A percentile compares a stretch with the other conserved stretches of the same genome.
phyloP scores from a whole-genome alignment of 2,888 invertebrate species.

The Drosophila lutescens region DNA sequence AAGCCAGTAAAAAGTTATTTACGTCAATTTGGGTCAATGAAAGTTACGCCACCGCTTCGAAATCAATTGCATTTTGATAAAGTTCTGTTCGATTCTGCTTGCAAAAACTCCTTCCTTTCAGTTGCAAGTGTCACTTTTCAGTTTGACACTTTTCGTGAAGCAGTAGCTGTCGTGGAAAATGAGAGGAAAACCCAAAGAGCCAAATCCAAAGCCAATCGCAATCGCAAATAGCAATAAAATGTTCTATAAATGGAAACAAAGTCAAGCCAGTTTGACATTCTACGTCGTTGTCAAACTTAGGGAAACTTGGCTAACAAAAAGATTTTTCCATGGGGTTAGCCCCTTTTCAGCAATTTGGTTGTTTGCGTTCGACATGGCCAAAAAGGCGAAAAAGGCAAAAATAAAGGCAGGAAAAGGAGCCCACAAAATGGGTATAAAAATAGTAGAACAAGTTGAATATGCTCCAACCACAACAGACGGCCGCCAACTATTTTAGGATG shows the following conservation, averaged over 20 bases:
- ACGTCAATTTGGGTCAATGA: constrained; percentile 74
- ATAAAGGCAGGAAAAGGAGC: neutral
- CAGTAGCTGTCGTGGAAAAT: constrained; percentile 1
- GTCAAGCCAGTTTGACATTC: constrained; percentile 34
- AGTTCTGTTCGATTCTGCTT: constrained; percentile 46
- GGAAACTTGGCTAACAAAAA: constrained; percentile 17
- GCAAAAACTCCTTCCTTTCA: constrained; percentile 10
- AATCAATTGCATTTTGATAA: constrained; percentile 76
- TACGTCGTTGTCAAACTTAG: constrained; percentile 31
- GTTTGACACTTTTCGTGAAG: constrained; percentile 24
- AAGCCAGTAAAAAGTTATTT: constrained; percentile 63
- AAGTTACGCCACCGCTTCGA: constrained; percentile 59
- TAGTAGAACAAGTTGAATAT: constrained; percentile 49
- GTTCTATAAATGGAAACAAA: constrained; percentile 49
- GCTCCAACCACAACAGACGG: constrained; percentile 72
- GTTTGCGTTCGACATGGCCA: constrained; percentile 60
- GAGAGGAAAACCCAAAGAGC: constrained; percentile 6
- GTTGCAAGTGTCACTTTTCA: constrained; percentile 36
- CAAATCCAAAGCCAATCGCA: constrained; percentile 3
- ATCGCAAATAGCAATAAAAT: constrained; percentile 36
- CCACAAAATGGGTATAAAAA: constrained; percentile 35
- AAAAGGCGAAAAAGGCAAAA: constrained; percentile 15
- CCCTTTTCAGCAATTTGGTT: constrained; percentile 31
- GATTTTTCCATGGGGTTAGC: constrained; percentile 20
- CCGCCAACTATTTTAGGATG: constrained; percentile 74